Conservation (phyloP, 2,888 invertebrate species). For the Andrena bicolor region DNA sequence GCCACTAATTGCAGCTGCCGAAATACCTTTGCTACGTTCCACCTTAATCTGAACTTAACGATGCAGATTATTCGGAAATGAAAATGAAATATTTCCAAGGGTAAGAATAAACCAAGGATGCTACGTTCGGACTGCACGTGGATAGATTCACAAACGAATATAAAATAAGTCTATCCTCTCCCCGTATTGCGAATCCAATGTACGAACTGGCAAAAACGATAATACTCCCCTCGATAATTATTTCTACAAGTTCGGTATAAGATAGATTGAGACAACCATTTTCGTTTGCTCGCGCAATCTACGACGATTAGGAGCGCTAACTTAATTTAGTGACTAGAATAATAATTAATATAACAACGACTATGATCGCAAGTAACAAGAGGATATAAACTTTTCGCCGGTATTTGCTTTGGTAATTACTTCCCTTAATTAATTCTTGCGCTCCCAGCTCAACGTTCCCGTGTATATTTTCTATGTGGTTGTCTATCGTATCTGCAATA, state of each 20-base stretch:
- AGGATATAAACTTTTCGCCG: conserved; percentile 91
- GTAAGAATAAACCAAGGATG: conserved; percentile 32
- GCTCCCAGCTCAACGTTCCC: conserved; percentile 92
- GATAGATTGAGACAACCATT: conserved; percentile 80
- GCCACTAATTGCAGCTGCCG: conserved; percentile 19
- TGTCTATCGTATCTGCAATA: conserved; percentile 91
- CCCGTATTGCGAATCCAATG: conserved; percentile 57
- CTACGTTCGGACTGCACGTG: conserved; percentile 39
- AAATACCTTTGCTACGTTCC: conserved; percentile 25
- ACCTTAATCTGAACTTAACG: conserved; percentile 21
- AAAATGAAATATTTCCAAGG: conserved; percentile 24
- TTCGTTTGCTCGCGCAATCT: conserved; percentile 70
- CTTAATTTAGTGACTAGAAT: conserved; percentile 86
- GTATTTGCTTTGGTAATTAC: conserved; percentile 91
- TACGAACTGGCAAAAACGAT: conserved; percentile 62
- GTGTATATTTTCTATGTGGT: conserved; percentile 91
- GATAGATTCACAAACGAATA: conserved; percentile 62
- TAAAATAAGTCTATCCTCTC: conserved; percentile 74
- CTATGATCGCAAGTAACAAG: conserved; percentile 88
- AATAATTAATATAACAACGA: conserved; percentile 90
- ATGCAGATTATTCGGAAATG: conserved; percentile 15
- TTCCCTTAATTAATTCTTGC: conserved; percentile 92
- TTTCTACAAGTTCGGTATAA: conserved; percentile 41
- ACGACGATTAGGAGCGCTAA: conserved; percentile 79
- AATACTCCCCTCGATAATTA: conserved; percentile 46